Base-by-base conservation (phyloP, 2,888 invertebrate genomes). In the Lasioglossum figueresi region DNA sequence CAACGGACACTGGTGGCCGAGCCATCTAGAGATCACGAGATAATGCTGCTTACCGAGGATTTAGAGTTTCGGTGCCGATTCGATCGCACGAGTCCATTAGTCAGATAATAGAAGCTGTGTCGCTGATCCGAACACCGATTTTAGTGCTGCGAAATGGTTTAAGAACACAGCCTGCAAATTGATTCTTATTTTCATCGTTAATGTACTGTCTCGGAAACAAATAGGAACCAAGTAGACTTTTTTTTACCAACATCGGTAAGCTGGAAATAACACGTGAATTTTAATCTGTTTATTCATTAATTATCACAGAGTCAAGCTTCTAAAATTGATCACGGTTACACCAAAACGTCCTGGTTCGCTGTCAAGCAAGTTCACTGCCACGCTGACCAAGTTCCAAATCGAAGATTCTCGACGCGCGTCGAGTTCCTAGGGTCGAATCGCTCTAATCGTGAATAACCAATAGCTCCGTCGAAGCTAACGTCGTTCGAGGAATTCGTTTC, bases 11-110 rank as follows among this genome's bases (percentile, higher is more conserved):
- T 63, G 45, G 52, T 23, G 59, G 37, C 79, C 19, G 14, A 48
- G 66, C 48, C 48, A 23, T 43, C 34, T 45, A n/a, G 43, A 48
- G 48, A 80, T 76, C 63, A 59, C 19, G 37, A 66, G 34, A 68
- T 72, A 77, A 74, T 40, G 40, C 72, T 75, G 59, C 45, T 76
- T 19, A 23, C 34, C 23, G 27, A 63, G 66, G 63, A 79, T 82
- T 79, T 73, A 52, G 71, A 68, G 48, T 37, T 27, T 78, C 72
- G 4, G 68, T n/a, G 3, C 12, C 40, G 52, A 48, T 27, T 52
- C 34, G 31, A 40, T 48, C 19, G 48, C 40, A 43, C 37, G 45
- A 40, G 70, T 31, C 31, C 34, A 66, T 34, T 34, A 34, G 19
- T 1, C 34, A 6, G 34, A 34, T 66, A 19, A 66, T 66, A 23